Evolutionary conservation across 2,797 vertebrate species (phyloP).

Genomic region (Galagoides demidoff): DNA sequence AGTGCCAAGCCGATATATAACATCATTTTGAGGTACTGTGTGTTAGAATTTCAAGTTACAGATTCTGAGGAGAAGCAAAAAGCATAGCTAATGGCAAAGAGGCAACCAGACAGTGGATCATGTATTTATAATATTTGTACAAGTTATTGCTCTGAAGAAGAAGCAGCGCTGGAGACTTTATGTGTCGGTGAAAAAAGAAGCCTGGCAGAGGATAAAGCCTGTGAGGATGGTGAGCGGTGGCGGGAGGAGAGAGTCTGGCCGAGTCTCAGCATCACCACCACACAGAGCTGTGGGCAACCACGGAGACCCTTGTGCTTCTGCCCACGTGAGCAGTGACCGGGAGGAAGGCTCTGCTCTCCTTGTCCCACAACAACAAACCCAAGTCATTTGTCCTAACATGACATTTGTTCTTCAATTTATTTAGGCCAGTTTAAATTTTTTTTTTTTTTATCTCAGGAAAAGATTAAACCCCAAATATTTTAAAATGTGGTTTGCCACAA

Average conservation of each 20-base stretch:
- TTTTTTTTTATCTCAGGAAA: slow-evolving; percentile 4
- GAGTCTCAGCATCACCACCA: neutral
- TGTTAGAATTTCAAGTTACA: neutral
- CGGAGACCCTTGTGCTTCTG: neutral
- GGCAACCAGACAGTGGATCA: neutral
- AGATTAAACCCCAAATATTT: slow-evolving; percentile 13
- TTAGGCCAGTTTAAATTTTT: neutral
- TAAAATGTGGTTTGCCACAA: neutral
- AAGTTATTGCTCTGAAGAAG: neutral
- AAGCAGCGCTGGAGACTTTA: neutral
- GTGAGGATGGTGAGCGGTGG: neutral
- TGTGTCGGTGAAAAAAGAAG: neutral
- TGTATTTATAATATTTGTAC: neutral
- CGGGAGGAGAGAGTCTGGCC: too few relatives aligned
- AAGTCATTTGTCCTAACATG: neutral
- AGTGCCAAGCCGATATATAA: neutral
- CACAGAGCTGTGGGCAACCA: neutral
- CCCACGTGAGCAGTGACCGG: neutral
- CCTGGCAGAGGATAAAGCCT: neutral
- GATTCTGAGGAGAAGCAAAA: neutral
- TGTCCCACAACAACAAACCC: neutral
- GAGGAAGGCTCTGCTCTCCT: neutral
- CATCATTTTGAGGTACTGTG: neutral
- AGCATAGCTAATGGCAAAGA: neutral
- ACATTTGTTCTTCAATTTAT: neutral